Percentiles rank a stretch among this genome's conserved stretches.
Evolutionary conservation across 2,888 invertebrate genomes (phyloP).

Genomic region (Heliconius erato): DNA sequence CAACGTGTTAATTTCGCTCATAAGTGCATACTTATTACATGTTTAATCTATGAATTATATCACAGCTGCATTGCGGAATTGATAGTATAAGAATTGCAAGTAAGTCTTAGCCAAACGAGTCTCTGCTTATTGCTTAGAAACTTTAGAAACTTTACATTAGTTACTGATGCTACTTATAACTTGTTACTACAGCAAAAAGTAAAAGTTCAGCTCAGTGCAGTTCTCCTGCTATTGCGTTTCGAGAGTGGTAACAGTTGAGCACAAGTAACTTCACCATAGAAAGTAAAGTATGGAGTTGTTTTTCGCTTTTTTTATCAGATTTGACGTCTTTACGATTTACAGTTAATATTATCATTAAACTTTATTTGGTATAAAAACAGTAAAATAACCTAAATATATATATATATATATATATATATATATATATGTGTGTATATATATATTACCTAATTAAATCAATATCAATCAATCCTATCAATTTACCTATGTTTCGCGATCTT

Average conservation of each 20-base stretch:
- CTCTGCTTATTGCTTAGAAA: background rate
- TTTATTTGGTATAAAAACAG: background rate
- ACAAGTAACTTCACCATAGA: background rate
- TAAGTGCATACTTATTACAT: background rate
- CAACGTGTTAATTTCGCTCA: too few relatives aligned
- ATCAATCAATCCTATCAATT: too few relatives aligned
- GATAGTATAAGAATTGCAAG: background rate
- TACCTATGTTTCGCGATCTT: background rate
- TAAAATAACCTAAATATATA: too few relatives aligned
- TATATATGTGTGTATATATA: too few relatives aligned
- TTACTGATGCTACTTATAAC: background rate
- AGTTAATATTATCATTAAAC: too few relatives aligned
- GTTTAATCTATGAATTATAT: background rate
- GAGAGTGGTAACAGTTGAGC: background rate
- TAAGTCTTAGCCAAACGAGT: background rate
- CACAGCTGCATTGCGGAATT: background rate
- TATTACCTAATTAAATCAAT: too few relatives aligned
- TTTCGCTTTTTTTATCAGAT: background rate
- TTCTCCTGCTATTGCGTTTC: background rate
- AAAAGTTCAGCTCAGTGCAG: background rate
- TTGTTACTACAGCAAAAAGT: background rate
- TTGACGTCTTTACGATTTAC: too few relatives aligned
- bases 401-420: too few relatives aligned
- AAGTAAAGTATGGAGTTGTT: background rate
- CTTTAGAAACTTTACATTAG: too few relatives aligned